Percentiles rank a stretch among this genome's conserved stretches.
Evolutionary conservation across 2,113 vertebrate species (phyloP).

Genomic region (Chascanopsetta lugubris): DNA sequence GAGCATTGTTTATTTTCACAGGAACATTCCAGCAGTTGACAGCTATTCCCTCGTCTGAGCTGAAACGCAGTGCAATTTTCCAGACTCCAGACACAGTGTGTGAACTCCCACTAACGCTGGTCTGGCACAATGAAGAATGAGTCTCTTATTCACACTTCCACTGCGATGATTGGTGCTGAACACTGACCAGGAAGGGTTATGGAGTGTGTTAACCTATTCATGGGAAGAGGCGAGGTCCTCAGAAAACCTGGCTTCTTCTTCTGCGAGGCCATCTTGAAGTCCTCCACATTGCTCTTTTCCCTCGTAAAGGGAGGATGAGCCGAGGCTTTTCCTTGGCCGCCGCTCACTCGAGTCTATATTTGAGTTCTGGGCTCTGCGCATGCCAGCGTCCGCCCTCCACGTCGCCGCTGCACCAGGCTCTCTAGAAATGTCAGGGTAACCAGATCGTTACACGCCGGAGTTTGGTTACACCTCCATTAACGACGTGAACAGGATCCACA

Average conservation of each 20-base stretch:
- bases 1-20: slow-evolving; percentile 80
- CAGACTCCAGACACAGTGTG: slow-evolving; percentile 68
- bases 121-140: slow-evolving; percentile 63
- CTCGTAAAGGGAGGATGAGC: slow-evolving; percentile 20
- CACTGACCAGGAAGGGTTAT: slow-evolving; percentile 14
- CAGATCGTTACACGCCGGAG: slow-evolving; percentile 64
- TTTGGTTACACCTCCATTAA: slow-evolving; percentile 76
- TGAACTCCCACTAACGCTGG: slow-evolving; percentile 60
- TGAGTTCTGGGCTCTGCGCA: slow-evolving; percentile 63
- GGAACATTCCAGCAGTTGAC: slow-evolving; percentile 80
- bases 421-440: slow-evolving; percentile 78
- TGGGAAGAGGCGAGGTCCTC: background rate
- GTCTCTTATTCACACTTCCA: slow-evolving; percentile 61
- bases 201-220: slow-evolving; percentile 26
- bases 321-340: slow-evolving; percentile 37
- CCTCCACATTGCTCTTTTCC: background rate
- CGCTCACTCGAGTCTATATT: slow-evolving; percentile 69
- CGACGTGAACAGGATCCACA: slow-evolving; percentile 66
- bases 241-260: background rate
- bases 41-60: slow-evolving; percentile 76
- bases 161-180: slow-evolving; percentile 34
- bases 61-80: slow-evolving; percentile 67
- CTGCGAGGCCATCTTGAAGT: background rate
- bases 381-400: slow-evolving; percentile 58
- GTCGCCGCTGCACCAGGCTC: slow-evolving; percentile 51